phyloP scores from a whole-genome alignment of 2,797 vertebrate genomes.

The Hypotaenidia okinawae region DNA sequence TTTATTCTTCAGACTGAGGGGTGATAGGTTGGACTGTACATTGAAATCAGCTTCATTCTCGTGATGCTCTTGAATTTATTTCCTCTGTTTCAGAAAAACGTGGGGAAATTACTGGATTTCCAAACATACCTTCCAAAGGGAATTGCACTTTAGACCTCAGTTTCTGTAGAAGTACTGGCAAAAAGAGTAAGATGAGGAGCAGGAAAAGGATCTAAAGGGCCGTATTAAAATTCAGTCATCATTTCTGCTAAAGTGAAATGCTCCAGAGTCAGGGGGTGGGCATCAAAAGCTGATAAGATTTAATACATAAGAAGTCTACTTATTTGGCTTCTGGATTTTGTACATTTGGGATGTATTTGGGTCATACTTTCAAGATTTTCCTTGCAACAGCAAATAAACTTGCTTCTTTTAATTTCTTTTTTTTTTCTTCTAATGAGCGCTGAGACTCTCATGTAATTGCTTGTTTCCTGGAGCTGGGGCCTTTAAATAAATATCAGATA shows the following conservation, averaged over 20 bases:
- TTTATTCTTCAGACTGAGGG: background rate
- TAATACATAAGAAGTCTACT: rapidly evolving
- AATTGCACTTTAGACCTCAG: background rate
- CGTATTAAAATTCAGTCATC: background rate
- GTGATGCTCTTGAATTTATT: background rate
- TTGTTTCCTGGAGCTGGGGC: constrained; percentile 11
- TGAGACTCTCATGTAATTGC: background rate
- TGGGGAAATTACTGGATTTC: constrained; percentile 3
- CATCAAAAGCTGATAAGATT: background rate
- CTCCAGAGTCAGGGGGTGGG: background rate
- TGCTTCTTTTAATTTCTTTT: background rate
- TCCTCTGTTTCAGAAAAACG: constrained; percentile 7
- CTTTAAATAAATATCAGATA: constrained; percentile 26
- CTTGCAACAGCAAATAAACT: background rate
- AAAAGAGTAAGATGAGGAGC: background rate
- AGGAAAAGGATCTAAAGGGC: background rate
- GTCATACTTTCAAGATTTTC: background rate
- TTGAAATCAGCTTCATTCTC: background rate
- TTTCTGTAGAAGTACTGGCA: background rate
- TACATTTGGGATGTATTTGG: background rate
- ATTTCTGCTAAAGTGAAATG: background rate
- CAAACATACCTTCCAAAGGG: background rate
- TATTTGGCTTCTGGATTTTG: background rate
- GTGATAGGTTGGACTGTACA: background rate
- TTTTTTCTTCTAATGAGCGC: background rate